Evolutionary conservation across 2,797 vertebrate genomes (phyloP), one percentile per base, ranked within the genome.

Genomic region (Pterois miles): DNA sequence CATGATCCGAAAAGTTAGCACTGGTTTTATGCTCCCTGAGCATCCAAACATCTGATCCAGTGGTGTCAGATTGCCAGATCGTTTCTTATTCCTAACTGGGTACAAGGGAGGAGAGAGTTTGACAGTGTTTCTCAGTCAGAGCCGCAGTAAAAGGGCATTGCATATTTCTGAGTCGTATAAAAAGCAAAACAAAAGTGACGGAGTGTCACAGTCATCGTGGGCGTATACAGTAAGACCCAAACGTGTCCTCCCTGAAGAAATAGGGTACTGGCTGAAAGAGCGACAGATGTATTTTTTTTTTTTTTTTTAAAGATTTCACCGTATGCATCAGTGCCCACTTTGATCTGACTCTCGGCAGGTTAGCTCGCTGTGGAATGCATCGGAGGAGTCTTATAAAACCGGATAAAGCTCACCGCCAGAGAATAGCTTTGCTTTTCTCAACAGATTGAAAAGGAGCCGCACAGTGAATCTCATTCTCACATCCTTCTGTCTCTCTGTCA

Each of bases 311-410:
- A 90, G 79, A 86, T 83, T 86, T 83, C 29, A 60, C 71, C 58
- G 38, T 88, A 65, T 85, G 88, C 84, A 85, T 88, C 73, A 56
- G 76, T 54, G 10, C 76, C 58, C 11, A 70, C 90, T 93, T 92
- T 92, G 92, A 93, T 92, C 74, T 77, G 88, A 80, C 87, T 90
- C 89, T 86, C 87, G 3, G 89, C 89, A 91, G 91, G 90, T 91
- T 88, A 83, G 86, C 86, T 87, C 85, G 53, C 74, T 48, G 85
- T 67, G 81, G 88, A 91, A 85, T 48, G 80, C 80, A 82, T 80
- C 58, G 65, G 85, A 88, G 79, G 85, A 91, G 87, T 85, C 84
- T 92, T 88, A 91, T 88, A 83, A 91, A 92, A 87, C 78, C 86
- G 80, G 90, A 91, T 90, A 87, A 92, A 89, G 89, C 89, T 90